A percentile compares a stretch with the other conserved stretches of the same genome.
phyloP scores from a whole-genome alignment of 2,888 invertebrate genomes.

The Norana najaformis region DNA sequence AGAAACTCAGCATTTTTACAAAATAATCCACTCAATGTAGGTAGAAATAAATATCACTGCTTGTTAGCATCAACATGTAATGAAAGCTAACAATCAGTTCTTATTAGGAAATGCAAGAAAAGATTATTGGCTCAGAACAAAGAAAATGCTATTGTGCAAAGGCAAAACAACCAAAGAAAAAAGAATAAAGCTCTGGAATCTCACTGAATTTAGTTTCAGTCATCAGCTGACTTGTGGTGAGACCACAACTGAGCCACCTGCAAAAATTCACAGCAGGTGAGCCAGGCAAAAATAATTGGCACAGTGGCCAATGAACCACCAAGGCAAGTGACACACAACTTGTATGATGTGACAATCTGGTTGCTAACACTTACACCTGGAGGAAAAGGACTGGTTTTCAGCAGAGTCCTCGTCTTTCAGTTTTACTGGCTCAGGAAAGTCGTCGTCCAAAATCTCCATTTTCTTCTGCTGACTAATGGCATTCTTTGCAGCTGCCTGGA shows the following conservation, averaged over 20 bases:
- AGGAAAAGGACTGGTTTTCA: background rate
- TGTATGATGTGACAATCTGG: background rate
- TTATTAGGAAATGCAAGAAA: background rate
- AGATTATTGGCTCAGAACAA: too few species aligned
- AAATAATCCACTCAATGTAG: background rate
- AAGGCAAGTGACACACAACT: background rate
- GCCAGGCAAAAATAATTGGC: too few species aligned
- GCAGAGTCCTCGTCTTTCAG: constrained; percentile 53
- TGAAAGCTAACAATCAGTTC: background rate
- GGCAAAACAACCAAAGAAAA: background rate
- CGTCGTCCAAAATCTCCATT: constrained; percentile 88
- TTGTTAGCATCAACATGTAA: background rate
- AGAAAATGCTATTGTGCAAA: background rate
- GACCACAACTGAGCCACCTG: background rate
- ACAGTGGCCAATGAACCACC: background rate
- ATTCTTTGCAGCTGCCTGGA: constrained; percentile 96
- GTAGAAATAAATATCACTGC: background rate
- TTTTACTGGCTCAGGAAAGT: constrained; percentile 91
- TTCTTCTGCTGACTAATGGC: constrained; percentile 79
- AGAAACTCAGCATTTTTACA: background rate
- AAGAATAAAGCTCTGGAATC: too few species aligned
- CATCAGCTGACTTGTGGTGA: background rate
- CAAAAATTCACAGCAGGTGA: too few species aligned
- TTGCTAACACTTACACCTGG: background rate
- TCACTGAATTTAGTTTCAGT: background rate